Evolutionary conservation across 2,797 vertebrate genomes (phyloP).

Genomic region (Halcyon leucocephala): DNA sequence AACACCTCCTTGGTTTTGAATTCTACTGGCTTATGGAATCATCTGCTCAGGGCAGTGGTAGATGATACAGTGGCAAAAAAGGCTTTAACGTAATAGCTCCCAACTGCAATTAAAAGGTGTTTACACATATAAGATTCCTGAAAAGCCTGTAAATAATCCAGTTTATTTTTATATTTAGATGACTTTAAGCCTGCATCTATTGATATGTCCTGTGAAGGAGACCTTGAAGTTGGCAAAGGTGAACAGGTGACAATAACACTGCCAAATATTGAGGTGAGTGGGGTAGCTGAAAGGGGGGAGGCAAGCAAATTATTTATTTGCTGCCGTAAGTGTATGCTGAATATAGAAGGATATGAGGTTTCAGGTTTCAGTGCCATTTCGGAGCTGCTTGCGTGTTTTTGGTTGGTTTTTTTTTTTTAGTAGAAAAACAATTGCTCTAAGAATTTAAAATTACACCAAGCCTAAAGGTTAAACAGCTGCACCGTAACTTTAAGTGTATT

Average conservation of each 20-base stretch:
- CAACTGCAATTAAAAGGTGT: neutral
- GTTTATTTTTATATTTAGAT: slow-evolving; percentile 81
- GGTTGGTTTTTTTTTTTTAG: neutral
- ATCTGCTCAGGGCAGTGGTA: neutral
- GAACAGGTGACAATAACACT: slow-evolving; percentile 98
- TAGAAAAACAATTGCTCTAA: neutral
- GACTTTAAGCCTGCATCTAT: slow-evolving; percentile 99
- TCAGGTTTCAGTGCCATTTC: neutral
- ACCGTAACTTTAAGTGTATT: slow-evolving; percentile 38
- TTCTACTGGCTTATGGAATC: neutral
- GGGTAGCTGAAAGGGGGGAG: fast-evolving
- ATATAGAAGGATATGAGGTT: neutral
- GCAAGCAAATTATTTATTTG: neutral
- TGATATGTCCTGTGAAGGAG: slow-evolving; percentile 94
- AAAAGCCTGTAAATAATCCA: neutral
- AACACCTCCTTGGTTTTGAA: neutral
- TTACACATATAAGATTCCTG: neutral
- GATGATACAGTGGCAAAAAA: neutral
- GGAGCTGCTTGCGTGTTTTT: neutral
- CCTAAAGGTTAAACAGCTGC: neutral
- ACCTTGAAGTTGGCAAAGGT: slow-evolving; percentile 96
- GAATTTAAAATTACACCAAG: neutral
- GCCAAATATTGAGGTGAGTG: slow-evolving; percentile 93
- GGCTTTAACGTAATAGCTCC: neutral
- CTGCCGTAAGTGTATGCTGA: neutral